Conservation (phyloP, 2,888 invertebrate genomes). For the Drosophila imparisetae region DNA sequence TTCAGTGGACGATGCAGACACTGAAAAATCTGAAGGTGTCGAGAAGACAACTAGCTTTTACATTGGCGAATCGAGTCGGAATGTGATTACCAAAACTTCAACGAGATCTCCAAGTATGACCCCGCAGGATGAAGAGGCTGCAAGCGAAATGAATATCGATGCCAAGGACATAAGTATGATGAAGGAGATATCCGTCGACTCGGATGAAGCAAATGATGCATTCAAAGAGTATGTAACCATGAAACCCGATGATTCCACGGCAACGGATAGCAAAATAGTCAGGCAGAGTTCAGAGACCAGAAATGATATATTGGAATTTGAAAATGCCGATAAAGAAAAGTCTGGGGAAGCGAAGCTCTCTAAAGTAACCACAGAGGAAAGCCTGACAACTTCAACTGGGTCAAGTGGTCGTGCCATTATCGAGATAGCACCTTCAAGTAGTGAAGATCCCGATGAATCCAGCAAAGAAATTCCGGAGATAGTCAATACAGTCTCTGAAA, state of each 20-base stretch:
- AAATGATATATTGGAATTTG: conserved; percentile 82
- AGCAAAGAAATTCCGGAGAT: conserved; percentile 78
- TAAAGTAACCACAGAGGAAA: conserved; percentile 74
- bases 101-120: conserved; percentile 63
- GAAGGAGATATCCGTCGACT: conserved; percentile 77
- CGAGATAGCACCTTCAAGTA: conserved; percentile 70
- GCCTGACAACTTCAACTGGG: conserved; percentile 71
- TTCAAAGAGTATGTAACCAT: conserved; percentile 81
- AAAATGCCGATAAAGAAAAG: conserved; percentile 66
- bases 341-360: conserved; percentile 55
- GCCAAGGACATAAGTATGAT: conserved; percentile 69
- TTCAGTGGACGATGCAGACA: conserved; percentile 76
- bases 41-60: conserved; percentile 83
- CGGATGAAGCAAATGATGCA: conserved; percentile 75
- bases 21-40: conserved; percentile 63
- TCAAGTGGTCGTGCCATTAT: conserved; percentile 72
- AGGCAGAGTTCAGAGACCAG: conserved; percentile 84
- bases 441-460: conserved; percentile 78
- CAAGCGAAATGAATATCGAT: conserved; percentile 59
- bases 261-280: conserved; percentile 73
- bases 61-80: conserved; percentile 84
- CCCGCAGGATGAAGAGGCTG: conserved; percentile 62
- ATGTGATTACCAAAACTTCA: conserved; percentile 83
- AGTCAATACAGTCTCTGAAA: conserved; percentile 66
- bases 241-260: conserved; percentile 62